phyloP scores from a whole-genome alignment of 1,140 invertebrate species.

The Drosophila mauritiana region DNA sequence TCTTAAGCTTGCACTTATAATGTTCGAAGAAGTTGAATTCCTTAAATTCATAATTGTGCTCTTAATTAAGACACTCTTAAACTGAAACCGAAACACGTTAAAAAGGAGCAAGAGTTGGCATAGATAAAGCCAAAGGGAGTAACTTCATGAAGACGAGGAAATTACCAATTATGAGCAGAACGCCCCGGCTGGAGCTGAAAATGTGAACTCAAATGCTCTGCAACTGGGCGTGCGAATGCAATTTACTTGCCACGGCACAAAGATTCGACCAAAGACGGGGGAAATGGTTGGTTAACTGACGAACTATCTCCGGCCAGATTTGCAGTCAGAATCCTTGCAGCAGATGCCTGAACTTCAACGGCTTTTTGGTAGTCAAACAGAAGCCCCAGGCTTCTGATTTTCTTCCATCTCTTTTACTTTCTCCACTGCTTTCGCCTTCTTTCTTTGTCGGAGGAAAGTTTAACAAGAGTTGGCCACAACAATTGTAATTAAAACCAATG shows the following conservation, averaged over 20 bases:
- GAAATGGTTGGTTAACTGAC: conserved; percentile 25
- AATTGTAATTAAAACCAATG: conserved; percentile 76
- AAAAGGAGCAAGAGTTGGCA: not conserved
- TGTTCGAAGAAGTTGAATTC: too few species aligned
- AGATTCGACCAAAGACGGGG: conserved; percentile 25
- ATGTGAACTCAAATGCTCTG: conserved; percentile 55
- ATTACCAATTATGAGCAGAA: conserved; percentile 1
- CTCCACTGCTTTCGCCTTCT: not conserved
- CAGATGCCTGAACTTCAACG: conserved; percentile 26
- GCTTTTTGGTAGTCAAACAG: conserved; percentile 30
- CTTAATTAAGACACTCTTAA: too few species aligned
- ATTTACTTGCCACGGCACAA: conserved; percentile 57
- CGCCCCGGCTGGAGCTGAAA: conserved; percentile 36
- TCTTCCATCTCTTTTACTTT: not conserved
- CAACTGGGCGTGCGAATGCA: conserved; percentile 73
- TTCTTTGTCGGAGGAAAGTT: conserved; percentile 29
- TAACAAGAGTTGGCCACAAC: conserved; percentile 57
- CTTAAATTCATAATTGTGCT: too few species aligned
- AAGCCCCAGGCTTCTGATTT: conserved; percentile 14
- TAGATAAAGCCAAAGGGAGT: not conserved
- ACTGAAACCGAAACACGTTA: not conserved
- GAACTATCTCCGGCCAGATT: conserved; percentile 21
- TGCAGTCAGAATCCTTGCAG: conserved; percentile 9
- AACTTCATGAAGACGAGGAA: conserved; percentile 6
- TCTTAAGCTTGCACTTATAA: too few species aligned